Conservation (phyloP, 2,113 vertebrate species). For the Alligator sinensis region DNA sequence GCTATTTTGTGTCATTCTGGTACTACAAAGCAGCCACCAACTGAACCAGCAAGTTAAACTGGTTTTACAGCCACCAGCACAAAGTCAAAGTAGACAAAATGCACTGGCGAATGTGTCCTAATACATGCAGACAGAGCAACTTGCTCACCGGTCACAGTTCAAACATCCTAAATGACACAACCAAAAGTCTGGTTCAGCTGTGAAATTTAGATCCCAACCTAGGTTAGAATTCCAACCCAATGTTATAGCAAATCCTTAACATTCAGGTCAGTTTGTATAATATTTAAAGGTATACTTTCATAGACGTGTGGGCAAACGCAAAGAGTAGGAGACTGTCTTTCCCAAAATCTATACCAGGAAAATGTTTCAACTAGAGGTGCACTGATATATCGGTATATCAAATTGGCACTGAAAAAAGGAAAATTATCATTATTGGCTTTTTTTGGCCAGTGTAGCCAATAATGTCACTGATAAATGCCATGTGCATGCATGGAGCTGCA, state of each 20-base stretch:
- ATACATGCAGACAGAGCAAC: background rate
- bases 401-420: no score
- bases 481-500: no score
- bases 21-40: background rate
- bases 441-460: no score
- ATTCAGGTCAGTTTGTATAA: background rate
- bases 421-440: no score
- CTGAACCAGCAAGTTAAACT: background rate
- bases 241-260: background rate
- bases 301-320: background rate
- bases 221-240: background rate
- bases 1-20: background rate
- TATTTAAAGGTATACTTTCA: background rate
- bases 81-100: background rate
- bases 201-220: background rate
- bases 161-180: background rate
- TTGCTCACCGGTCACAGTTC: background rate
- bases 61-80: background rate
- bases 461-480: no score
- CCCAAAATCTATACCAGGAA: background rate
- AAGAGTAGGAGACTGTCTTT: background rate
- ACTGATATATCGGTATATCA: no score
- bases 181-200: background rate
- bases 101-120: background rate
- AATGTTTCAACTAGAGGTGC: background rate